phyloP scores from a whole-genome alignment of 2,797 vertebrate genomes.

The Gambusia yucatana region DNA sequence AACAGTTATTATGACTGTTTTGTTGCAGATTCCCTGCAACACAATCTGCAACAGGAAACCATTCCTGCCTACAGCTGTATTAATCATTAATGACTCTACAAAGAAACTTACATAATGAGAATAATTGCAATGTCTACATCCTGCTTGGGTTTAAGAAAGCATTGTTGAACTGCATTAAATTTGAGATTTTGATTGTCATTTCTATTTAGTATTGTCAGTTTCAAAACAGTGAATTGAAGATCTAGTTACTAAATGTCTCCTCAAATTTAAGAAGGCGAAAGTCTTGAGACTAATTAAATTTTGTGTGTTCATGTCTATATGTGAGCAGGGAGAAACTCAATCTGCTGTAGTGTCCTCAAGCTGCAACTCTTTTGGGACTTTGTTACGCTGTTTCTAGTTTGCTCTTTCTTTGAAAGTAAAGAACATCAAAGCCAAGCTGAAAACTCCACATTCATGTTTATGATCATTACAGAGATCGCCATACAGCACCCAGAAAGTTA shows the following conservation, averaged over 20 bases:
- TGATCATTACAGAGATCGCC: constrained; percentile 51
- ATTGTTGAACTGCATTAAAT: neutral
- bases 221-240: neutral
- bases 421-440: constrained; percentile 51
- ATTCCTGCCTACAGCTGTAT: neutral
- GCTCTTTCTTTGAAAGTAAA: constrained; percentile 44
- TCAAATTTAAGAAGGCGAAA: constrained; percentile 20
- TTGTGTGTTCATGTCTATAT: neutral
- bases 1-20: too few species aligned
- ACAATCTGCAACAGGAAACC: neutral
- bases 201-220: neutral
- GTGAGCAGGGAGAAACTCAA: neutral
- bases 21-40: neutral
- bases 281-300: neutral
- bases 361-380: constrained; percentile 39
- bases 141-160: neutral
- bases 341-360: constrained; percentile 28
- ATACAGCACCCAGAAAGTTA: constrained; percentile 21
- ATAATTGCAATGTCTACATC: neutral
- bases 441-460: constrained; percentile 54
- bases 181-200: neutral
- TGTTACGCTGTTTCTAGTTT: constrained; percentile 29
- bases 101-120: neutral
- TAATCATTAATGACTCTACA: neutral
- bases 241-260: constrained; percentile 19